Conservation (phyloP, 2,797 vertebrate species). For the Anguilla marmorata region DNA sequence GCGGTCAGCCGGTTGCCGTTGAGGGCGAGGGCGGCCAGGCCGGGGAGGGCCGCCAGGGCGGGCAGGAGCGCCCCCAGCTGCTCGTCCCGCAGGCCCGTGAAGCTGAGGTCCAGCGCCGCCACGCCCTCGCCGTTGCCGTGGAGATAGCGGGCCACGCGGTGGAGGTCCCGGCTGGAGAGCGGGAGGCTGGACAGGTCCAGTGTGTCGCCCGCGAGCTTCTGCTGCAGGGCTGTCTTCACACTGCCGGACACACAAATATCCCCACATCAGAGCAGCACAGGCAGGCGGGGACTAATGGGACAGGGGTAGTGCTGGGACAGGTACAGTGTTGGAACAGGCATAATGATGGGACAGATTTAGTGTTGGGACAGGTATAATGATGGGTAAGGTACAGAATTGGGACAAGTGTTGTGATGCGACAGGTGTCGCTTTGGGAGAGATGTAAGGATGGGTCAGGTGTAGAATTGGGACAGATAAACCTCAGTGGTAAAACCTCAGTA, state of each 20-base stretch:
- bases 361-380: no score
- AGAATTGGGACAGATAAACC: no score
- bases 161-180: conserved; percentile 73
- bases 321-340: no score
- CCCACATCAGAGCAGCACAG: not conserved
- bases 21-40: conserved; percentile 80
- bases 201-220: conserved; percentile 75
- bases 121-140: conserved; percentile 74
- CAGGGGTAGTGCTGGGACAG: no score
- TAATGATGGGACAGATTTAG: no score
- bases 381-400: no score
- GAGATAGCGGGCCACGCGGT: conserved; percentile 78
- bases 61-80: conserved; percentile 77
- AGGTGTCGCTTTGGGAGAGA: no score
- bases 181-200: conserved; percentile 82
- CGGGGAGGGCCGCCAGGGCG: conserved; percentile 74
- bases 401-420: no score
- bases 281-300: not conserved
- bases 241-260: conserved; percentile 57
- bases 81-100: conserved; percentile 83
- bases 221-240: conserved; percentile 83
- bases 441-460: no score
- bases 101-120: conserved; percentile 85
- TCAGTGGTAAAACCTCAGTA: no score
- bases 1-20: conserved; percentile 83